Percentiles rank a stretch among this genome's conserved stretches.
phyloP scores from a whole-genome alignment of 2,888 invertebrate species.

The Polietes domitor region DNA sequence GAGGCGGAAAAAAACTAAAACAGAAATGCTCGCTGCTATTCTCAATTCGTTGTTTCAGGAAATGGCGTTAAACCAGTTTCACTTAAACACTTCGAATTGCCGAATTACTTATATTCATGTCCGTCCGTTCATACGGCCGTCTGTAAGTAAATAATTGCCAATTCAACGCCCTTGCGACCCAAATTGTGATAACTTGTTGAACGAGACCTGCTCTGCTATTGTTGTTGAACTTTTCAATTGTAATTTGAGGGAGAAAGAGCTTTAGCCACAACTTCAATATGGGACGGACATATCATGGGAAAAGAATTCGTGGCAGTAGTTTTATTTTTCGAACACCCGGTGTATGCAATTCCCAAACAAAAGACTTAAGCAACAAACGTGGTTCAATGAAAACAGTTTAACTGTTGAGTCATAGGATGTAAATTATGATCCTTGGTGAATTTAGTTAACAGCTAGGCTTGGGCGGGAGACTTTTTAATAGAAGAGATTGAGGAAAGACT shows the following conservation, averaged over 20 bases:
- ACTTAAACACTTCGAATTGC: neutral
- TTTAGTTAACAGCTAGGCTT: too few relatives aligned
- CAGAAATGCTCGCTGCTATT: constrained; percentile 13
- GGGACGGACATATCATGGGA: constrained; percentile 9
- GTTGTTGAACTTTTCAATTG: constrained; percentile 6
- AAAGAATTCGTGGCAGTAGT: neutral
- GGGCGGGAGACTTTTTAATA: too few relatives aligned
- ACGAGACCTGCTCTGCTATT: constrained; percentile 34
- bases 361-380: constrained; percentile 2
- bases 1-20: neutral
- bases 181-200: constrained; percentile 60
- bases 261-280: too few relatives aligned
- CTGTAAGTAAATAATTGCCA: constrained; percentile 25
- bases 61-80: constrained; percentile 15
- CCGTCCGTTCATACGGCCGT: neutral
- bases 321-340: neutral
- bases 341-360: neutral
- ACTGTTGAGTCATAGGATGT: too few relatives aligned
- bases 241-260: too few relatives aligned
- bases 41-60: constrained; percentile 20
- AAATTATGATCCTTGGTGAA: too few relatives aligned
- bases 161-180: constrained; percentile 67
- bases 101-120: neutral
- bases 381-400: neutral
- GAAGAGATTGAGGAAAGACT: too few relatives aligned